A percentile compares a stretch with the other conserved stretches of the same genome.
phyloP scores from a whole-genome alignment of 2,113 vertebrate genomes.

The Martes martes region DNA sequence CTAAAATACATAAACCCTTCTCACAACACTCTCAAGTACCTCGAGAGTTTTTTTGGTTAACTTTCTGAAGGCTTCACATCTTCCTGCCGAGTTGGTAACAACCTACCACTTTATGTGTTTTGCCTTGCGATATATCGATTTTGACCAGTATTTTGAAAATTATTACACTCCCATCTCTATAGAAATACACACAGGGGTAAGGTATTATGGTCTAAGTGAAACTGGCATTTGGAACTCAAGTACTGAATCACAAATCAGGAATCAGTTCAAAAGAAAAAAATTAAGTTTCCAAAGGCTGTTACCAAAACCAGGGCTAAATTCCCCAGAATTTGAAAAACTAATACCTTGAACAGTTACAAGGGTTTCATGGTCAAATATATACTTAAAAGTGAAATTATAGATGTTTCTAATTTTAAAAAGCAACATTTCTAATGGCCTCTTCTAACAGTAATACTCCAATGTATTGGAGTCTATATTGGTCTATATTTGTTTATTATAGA shows the following conservation, averaged over 20 bases:
- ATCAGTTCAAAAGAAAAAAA: not conserved
- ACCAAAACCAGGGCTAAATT: not conserved
- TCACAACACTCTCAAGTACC: not conserved
- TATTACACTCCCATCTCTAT: not conserved
- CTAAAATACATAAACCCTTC: not conserved
- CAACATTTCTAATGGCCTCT: not conserved
- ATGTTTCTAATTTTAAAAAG: not conserved
- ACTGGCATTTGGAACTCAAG: not conserved
- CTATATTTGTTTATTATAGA: not conserved
- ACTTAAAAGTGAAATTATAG: not conserved
- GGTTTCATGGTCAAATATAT: not conserved
- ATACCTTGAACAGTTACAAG: not conserved
- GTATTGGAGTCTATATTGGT: not conserved
- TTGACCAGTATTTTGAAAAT: constrained; percentile 7
- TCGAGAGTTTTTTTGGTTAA: not conserved
- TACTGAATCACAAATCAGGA: not conserved
- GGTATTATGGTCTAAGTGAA: not conserved
- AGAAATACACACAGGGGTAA: not conserved
- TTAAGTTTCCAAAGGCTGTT: not conserved
- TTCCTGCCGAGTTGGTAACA: not conserved
- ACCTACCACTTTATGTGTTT: not conserved
- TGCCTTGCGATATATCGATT: not conserved
- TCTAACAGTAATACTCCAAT: not conserved
- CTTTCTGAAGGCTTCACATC: not conserved
- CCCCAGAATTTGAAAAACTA: not conserved